Evolutionary conservation across 1,140 invertebrate genomes (phyloP), one percentile per base, ranked within the genome.

Genomic region (Anastatus disparis): DNA sequence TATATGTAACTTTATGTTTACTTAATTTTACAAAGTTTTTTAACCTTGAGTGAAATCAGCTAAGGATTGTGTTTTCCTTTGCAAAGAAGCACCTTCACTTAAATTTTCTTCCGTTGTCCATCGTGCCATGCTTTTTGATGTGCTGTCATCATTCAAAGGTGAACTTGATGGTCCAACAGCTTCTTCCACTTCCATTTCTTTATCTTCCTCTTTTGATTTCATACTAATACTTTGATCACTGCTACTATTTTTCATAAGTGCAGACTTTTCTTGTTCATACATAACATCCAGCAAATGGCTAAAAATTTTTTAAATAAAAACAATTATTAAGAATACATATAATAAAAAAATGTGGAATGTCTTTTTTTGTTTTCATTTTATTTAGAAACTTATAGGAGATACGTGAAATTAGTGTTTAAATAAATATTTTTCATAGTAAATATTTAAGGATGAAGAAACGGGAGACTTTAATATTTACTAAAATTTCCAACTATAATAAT

Each of bases 191-290:
- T 76, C 71, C 50, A 75, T 76, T 55, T 70, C 70, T 76, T 79
- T 72, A 42, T 79, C 79, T 44, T 84, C 79, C 2, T 66, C 72
- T 58, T 82, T 83, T 22, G 73, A 61, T 44, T 79, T 78, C 12
- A 59, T 29, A 65, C 44, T 67, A 26, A 56, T 71, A 44, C 29
- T 77, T 12, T 71, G 69, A 38, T 80, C 74, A 46, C 66, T 74
- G 46, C 20, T 77, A 15, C 48, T 70, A 8, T 13, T 31, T 56
- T 68, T 73, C 27, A 71, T 38, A 22, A 71, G 71, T n/a, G 50
- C 53, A n/a, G 79, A 78, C 52, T 87, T 87, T 77, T 92, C 91
- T 77, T 93, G 89, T 77, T 93, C 91, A 68, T 93, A 90, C n/a
- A 93, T 76, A 53, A 89, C 85, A 76, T 93, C 91, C 59, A 93